phyloP scores from a whole-genome alignment of 1,140 invertebrate species.

The Drosophila gunungcola region DNA sequence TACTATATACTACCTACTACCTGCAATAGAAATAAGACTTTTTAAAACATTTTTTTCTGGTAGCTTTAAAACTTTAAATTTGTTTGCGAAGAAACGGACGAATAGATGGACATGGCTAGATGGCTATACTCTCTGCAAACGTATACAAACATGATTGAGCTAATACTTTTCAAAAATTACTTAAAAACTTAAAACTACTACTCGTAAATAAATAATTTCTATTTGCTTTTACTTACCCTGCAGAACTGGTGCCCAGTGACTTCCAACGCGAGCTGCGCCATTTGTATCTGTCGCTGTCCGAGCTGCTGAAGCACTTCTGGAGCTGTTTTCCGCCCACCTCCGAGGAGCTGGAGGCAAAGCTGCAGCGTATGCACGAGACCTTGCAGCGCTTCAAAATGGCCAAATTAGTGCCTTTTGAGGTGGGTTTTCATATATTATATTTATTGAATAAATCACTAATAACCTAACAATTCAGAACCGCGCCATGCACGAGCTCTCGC shows the following conservation, averaged over 20 bases:
- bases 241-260: conserved; percentile 92
- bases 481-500: conserved; percentile 91
- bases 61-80: no score
- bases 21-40: no score
- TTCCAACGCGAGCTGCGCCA: conserved; percentile 93
- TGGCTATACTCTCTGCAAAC: no score
- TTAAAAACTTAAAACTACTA: no score
- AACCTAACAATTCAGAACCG: conserved; percentile 86
- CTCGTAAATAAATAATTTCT: no score
- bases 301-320: conserved; percentile 97
- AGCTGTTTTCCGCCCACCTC: conserved; percentile 95
- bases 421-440: conserved; percentile 70
- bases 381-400: conserved; percentile 94
- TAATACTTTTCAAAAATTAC: no score
- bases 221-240: conserved; percentile 32
- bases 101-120: no score
- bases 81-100: no score
- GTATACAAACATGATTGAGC: no score
- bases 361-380: conserved; percentile 93
- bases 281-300: conserved; percentile 93
- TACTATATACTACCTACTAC: no score
- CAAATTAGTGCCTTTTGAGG: conserved; percentile 94
- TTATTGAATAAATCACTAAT: background rate
- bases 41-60: no score
- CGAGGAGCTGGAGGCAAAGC: conserved; percentile 91